phyloP scores from a whole-genome alignment of 2,797 vertebrate genomes.

The Mormyrus proboscirostris region DNA sequence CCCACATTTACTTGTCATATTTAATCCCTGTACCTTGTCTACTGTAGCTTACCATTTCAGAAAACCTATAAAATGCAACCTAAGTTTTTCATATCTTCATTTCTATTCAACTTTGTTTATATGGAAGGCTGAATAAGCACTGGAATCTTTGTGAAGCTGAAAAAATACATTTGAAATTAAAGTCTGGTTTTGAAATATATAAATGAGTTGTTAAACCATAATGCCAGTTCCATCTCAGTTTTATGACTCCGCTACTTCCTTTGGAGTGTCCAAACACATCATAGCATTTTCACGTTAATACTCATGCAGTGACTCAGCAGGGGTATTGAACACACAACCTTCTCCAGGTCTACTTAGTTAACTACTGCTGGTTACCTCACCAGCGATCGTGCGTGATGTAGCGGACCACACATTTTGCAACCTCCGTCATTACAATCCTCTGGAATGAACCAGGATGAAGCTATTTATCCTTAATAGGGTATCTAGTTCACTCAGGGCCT shows the following conservation, averaged over 20 bases:
- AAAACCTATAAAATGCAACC: background rate
- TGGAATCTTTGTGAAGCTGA: background rate
- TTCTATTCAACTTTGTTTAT: background rate
- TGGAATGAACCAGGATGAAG: background rate
- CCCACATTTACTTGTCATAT: background rate
- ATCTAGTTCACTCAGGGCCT: conserved; percentile 23
- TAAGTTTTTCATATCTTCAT: background rate
- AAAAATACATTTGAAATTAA: background rate
- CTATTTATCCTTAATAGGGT: background rate
- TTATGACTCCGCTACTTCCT: background rate
- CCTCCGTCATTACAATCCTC: background rate
- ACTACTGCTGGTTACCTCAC: background rate
- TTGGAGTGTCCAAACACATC: background rate
- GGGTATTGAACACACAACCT: background rate
- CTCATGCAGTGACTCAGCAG: background rate
- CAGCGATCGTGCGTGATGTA: background rate
- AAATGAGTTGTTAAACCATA: background rate
- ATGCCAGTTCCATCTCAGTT: background rate
- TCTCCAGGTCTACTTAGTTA: background rate
- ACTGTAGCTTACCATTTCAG: background rate
- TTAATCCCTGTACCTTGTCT: background rate
- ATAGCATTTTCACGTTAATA: background rate
- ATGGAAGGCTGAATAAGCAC: background rate
- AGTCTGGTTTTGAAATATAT: background rate
- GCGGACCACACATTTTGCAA: background rate